phyloP scores from a whole-genome alignment of 2,797 vertebrate genomes.

The Neosilurus mollespiculum region DNA sequence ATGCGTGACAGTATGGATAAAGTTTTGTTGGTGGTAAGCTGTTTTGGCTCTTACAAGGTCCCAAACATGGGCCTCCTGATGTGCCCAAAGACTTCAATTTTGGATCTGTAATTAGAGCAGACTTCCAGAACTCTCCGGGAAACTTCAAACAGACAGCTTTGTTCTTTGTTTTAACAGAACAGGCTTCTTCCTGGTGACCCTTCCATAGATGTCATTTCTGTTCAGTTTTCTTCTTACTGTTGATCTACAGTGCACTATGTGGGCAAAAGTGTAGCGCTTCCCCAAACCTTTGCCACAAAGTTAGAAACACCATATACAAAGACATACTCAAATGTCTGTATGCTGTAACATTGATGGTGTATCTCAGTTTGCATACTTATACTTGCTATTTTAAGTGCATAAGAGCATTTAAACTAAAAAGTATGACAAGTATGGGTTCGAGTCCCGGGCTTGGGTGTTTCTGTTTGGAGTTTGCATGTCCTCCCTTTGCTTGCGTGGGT shows the following conservation, averaged over 20 bases:
- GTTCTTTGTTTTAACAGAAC: not conserved
- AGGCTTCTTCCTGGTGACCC: not conserved
- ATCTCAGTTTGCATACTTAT: no score
- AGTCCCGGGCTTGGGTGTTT: no score
- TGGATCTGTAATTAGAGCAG: not conserved
- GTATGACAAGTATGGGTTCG: no score
- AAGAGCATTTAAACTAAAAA: no score
- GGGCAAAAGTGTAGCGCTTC: not conserved
- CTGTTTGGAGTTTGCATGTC: no score
- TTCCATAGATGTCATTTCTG: not conserved
- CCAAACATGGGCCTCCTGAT: not conserved
- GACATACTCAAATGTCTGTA: no score
- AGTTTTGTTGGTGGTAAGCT: not conserved
- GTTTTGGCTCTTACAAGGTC: not conserved
- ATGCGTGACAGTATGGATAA: not conserved
- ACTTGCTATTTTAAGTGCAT: no score
- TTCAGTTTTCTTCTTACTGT: not conserved
- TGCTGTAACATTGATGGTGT: not conserved
- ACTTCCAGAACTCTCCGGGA: slow-evolving; percentile 4
- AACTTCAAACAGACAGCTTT: not conserved
- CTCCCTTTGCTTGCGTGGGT: no score
- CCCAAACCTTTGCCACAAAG: not conserved
- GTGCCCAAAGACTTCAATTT: not conserved
- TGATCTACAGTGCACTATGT: not conserved
- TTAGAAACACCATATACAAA: not conserved